Conservation (phyloP, 1,140 invertebrate species). For the Papilio polyxenes region DNA sequence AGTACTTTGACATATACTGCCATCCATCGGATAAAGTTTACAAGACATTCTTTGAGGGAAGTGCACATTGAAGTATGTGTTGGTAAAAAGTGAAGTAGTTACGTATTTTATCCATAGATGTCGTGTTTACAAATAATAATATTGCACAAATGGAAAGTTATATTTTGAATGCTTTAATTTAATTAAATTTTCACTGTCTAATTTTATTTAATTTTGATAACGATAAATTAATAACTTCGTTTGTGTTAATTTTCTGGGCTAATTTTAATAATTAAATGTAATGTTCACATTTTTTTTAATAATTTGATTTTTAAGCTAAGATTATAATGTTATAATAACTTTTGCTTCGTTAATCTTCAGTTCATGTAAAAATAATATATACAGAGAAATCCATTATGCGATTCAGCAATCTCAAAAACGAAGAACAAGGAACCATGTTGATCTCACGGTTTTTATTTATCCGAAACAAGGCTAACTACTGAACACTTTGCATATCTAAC, state of each 20-base stretch:
- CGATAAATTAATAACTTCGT: no score
- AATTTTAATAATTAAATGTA: not conserved
- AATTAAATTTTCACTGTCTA: no score
- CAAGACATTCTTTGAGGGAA: not conserved
- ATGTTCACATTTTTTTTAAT: no score
- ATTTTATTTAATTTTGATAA: no score
- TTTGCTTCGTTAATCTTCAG: no score
- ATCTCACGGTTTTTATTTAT: conserved; percentile 16
- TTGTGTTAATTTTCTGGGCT: not conserved
- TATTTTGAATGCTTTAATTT: no score
- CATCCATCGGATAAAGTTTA: not conserved
- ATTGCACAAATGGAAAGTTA: no score
- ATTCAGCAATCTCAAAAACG: not conserved
- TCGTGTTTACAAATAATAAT: not conserved
- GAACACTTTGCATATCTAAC: not conserved
- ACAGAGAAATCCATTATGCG: not conserved
- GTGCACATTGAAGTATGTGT: not conserved
- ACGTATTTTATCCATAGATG: not conserved
- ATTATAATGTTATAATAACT: no score
- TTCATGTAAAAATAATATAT: no score
- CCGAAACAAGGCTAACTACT: conserved; percentile 20
- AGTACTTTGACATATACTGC: not conserved
- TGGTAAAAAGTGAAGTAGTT: not conserved
- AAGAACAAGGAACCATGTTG: conserved; percentile 1
- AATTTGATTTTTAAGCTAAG: no score